Conservation (phyloP, 2,113 vertebrate genomes). For the Callipepla californica region DNA sequence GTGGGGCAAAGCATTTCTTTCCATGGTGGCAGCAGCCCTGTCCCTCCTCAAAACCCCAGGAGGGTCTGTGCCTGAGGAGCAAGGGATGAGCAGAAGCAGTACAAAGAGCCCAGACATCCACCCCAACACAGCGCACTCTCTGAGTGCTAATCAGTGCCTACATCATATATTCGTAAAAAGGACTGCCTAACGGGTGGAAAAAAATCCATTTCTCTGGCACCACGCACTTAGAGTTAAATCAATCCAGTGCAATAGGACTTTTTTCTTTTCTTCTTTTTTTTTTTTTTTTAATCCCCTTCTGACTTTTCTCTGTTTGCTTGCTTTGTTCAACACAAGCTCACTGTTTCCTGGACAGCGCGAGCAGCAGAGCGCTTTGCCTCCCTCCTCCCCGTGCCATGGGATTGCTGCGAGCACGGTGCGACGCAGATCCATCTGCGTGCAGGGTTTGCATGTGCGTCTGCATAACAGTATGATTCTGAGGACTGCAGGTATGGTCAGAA, state of each 20-base stretch:
- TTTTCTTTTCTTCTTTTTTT: not conserved
- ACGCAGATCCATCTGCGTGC: slow-evolving; percentile 57
- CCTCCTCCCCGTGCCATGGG: slow-evolving; percentile 50
- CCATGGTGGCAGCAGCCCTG: too few species aligned
- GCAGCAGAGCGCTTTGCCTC: slow-evolving; percentile 43
- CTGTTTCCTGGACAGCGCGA: slow-evolving; percentile 60
- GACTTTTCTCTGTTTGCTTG: slow-evolving; percentile 63
- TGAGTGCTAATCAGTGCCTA: not conserved
- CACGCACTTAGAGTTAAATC: slow-evolving; percentile 75
- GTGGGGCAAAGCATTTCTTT: not conserved
- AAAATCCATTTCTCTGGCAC: slow-evolving; percentile 71
- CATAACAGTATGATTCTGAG: slow-evolving; percentile 75
- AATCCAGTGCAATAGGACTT: slow-evolving; percentile 58
- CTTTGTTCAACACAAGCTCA: slow-evolving; percentile 64
- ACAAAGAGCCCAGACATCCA: not conserved
- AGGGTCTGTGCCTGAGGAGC: not conserved
- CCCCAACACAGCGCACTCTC: slow-evolving; percentile 1
- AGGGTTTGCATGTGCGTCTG: slow-evolving; percentile 64
- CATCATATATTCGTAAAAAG: slow-evolving; percentile 68
- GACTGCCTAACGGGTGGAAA: slow-evolving; percentile 71
- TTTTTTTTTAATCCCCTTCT: not conserved
- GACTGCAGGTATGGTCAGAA: slow-evolving; percentile 76
- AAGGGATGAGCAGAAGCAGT: not conserved
- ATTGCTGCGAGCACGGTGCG: slow-evolving; percentile 63
- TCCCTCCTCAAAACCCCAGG: too few species aligned